Base-by-base conservation (phyloP, 2,797 vertebrate genomes). In the Paramormyrops hopkinsi region DNA sequence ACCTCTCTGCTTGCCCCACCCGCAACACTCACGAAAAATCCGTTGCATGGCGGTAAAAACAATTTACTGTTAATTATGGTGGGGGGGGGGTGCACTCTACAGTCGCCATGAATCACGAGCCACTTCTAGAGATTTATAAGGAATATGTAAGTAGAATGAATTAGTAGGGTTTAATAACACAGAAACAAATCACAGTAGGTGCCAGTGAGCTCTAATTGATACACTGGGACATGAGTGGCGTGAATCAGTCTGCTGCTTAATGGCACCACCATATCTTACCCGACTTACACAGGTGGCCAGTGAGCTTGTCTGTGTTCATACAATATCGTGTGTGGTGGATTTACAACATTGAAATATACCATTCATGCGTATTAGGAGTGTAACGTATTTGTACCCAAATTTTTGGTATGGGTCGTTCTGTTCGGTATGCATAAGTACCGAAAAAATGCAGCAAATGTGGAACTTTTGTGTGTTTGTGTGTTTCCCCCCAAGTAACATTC, bases 61-160 rank as follows among this genome's bases (percentile, higher is more conserved):
- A 97, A 98, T 98, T 98, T 98, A 97, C 97, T 98, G 97, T 98
- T 99, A 98, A 98, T 99, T 98, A 98, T 97, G 97, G 97, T 96
- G 97, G 97, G 97, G 97, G 97, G 97, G 97, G 96, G 97, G 97
- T 96, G 95, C 96, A 97, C 96, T 96, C 96, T 95, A 95, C 96
- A 95, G 97, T 97, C 96, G 96, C 96, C 95, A 97, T 98, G 97
- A 98, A 98, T 98, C 97, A 97, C 95, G 92, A 93, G 94, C 95
- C 95, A 96, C 96, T 97, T 95, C 94, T 95, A 94, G 96, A 97
- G 96, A 98, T 98, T 98, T 98, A 98, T 97, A 97, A 97, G 96
- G 96, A 97, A 97, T 97, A 96, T 97, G 96, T 97, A 97, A 98
- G 96, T 97, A 96, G 96, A 97, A 97, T 97, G 97, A 98, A 97